phyloP scores from a whole-genome alignment of 2,113 vertebrate genomes.

The Syngnathus floridae region DNA sequence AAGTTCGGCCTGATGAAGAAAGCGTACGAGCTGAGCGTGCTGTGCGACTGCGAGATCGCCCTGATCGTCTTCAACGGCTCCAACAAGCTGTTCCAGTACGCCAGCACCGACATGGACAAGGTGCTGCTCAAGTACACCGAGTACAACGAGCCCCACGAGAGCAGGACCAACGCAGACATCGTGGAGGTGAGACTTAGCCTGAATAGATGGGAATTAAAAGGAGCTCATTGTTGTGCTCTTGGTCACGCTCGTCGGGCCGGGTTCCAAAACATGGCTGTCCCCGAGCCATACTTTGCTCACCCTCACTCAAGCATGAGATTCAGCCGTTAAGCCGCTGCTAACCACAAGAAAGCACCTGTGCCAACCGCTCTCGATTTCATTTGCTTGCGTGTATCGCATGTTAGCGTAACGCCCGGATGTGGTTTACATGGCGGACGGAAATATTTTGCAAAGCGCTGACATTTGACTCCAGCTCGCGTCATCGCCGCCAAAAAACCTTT shows the following conservation, averaged over 20 bases:
- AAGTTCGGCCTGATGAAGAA: constrained; percentile 99
- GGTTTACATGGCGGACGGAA: constrained; percentile 52
- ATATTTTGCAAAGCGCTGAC: constrained; percentile 44
- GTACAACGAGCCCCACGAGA: constrained; percentile 95
- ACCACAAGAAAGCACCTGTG: constrained; percentile 49
- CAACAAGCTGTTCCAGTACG: constrained; percentile 98
- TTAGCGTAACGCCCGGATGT: constrained; percentile 24
- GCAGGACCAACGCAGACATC: constrained; percentile 96
- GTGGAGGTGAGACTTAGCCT: constrained; percentile 80
- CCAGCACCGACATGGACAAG: constrained; percentile 98
- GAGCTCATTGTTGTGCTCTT: background rate
- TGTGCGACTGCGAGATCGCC: constrained; percentile 98
- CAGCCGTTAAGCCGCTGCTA: constrained; percentile 4
- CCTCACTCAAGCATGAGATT: background rate
- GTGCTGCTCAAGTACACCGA: constrained; percentile 97
- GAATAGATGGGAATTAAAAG: too few relatives aligned
- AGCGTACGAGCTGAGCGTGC: constrained; percentile 93
- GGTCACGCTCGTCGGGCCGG: background rate
- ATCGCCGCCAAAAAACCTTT: background rate
- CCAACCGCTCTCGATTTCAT: constrained; percentile 24
- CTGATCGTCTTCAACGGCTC: constrained; percentile 99
- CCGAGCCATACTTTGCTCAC: background rate
- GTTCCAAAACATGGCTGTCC: background rate
- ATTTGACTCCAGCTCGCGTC: constrained; percentile 41
- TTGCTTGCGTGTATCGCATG: constrained; percentile 35